Evolutionary conservation across 92 coral and sea anemone genomes (phyloP).

Genomic region (Umimayanthus chanpuru): DNA sequence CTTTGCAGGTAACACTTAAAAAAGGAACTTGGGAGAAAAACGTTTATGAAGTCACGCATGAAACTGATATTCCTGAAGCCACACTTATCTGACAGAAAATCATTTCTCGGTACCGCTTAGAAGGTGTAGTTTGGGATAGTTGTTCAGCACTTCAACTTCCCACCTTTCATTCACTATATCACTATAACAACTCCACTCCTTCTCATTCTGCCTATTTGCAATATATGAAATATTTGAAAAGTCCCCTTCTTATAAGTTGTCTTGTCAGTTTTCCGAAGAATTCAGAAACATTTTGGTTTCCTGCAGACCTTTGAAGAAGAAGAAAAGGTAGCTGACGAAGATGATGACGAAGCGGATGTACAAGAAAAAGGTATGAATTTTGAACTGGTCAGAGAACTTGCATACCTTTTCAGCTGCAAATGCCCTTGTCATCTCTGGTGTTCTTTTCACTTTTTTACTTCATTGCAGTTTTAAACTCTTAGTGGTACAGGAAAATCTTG

Average conservation of each 20-base stretch:
- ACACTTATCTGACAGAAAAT: too few species aligned
- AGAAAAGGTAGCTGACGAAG: neutral
- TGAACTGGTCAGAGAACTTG: neutral
- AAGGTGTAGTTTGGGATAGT: too few species aligned
- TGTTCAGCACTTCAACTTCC: too few species aligned
- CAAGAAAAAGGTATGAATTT: constrained; percentile 1
- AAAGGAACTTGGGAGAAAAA: neutral
- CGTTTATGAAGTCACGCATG: neutral
- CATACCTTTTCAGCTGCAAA: neutral
- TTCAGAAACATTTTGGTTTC: neutral
- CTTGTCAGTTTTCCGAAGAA: neutral
- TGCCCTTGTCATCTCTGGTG: too few species aligned
- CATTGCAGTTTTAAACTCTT: too few species aligned
- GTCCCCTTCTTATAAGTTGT: neutral
- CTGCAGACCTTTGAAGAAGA: constrained; percentile 19
- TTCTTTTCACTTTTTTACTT: too few species aligned
- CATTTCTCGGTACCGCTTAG: neutral
- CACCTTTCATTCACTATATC: too few species aligned
- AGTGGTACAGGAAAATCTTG: too few species aligned
- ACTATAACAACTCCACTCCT: neutral
- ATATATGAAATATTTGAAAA: too few species aligned
- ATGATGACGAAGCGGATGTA: neutral
- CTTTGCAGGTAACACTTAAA: constrained; percentile 67
- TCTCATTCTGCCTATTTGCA: neutral
- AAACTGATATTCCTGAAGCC: too few species aligned